These are phyloP conservation scores for Drosophila mauritiana DNA, from an alignment of 1,140 invertebrate species.

Conservation along the genomic window DNA sequence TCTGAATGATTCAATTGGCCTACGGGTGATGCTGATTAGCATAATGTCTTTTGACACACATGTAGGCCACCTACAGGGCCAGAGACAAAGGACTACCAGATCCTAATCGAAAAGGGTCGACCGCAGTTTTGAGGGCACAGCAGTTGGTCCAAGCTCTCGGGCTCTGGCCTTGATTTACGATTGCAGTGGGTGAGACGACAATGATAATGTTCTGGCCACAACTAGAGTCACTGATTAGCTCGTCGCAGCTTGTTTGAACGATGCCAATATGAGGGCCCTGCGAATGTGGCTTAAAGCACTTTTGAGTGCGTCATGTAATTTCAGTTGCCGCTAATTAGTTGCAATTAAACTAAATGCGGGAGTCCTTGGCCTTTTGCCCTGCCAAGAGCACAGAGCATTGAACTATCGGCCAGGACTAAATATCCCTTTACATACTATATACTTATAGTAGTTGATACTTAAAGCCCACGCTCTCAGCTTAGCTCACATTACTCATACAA, in stretches of 20 bases:
- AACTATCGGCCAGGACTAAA: conserved; percentile 32
- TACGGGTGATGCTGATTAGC: conserved; percentile 64
- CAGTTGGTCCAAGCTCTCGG: conserved; percentile 35
- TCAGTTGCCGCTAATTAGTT: conserved; percentile 61
- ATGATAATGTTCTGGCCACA: conserved; percentile 48
- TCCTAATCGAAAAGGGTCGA: conserved; percentile 74
- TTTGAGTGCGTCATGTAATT: conserved; percentile 41
- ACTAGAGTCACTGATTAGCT: conserved; percentile 33
- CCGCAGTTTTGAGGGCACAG: conserved; percentile 49
- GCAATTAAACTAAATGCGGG: conserved; percentile 53
- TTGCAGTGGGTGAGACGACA: conserved; percentile 49
- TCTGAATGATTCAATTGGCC: conserved; percentile 63
- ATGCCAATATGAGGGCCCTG: conserved; percentile 20
- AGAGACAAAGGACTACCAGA: conserved; percentile 7
- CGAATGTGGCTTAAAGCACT: conserved; percentile 43
- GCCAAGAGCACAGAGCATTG: conserved; percentile 32
- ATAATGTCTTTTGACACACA: conserved; percentile 55
- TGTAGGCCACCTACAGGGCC: conserved; percentile 30
- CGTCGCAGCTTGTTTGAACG: conserved; percentile 19
- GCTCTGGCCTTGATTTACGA: conserved; percentile 67
- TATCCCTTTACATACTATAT: conserved; percentile 26
- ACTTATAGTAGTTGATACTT: not conserved
- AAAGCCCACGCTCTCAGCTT: conserved; percentile 13
- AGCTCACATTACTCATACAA: conserved; percentile 62
- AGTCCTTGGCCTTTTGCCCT: conserved; percentile 47